Evolutionary conservation across 92 coral and sea anemone species (phyloP), one percentile per base, ranked within the genome.

Genomic region (Siderastrea siderea): DNA sequence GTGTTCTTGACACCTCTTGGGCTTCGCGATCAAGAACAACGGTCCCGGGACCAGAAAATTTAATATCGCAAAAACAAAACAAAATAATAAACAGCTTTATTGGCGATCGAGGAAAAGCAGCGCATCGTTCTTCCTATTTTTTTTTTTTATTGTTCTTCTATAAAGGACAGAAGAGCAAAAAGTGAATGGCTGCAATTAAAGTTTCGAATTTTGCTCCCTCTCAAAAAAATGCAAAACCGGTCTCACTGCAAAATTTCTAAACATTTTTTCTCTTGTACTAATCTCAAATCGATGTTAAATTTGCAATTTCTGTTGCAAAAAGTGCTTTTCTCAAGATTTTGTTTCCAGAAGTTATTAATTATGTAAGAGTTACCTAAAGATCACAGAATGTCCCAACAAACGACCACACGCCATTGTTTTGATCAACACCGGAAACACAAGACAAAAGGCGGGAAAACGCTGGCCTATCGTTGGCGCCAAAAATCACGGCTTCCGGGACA

Each of bases 291-390:
- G 10, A 11, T 15, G 62, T 51, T 9, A 59, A 61, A 81, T 47
- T 83, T 59, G 65, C 58, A 61, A 70, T 82, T 64, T 43, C 52
- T 47, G 38, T 14, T 55, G 68, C 55, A 49, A 82, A 54, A 80
- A 12, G 48, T 62, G 44, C 13, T 51, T 57, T 61, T 62, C 65
- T 60, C 73, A 49, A 71, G 61, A 74, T 15, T 57, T 74, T 50
- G 19, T 49, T 77, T 70, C 16, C 54, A 43, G 52, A 2, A 47
- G 43, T 73, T 38, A 83, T 93, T 87, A 90, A 93, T 90, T 71
- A 75, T 93, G 82, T 72, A 93, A 80, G 78, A 19, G 93, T 93
- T 93, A 93, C 92, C 93, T 93, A 86, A 90, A 93, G 93, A 90
- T 80, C 75, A 60, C 86, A 90, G 88, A 93, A 93, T 90, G 84